Base-by-base conservation (phyloP, 2,888 invertebrate genomes). In the Trissolcus brochymenae region DNA sequence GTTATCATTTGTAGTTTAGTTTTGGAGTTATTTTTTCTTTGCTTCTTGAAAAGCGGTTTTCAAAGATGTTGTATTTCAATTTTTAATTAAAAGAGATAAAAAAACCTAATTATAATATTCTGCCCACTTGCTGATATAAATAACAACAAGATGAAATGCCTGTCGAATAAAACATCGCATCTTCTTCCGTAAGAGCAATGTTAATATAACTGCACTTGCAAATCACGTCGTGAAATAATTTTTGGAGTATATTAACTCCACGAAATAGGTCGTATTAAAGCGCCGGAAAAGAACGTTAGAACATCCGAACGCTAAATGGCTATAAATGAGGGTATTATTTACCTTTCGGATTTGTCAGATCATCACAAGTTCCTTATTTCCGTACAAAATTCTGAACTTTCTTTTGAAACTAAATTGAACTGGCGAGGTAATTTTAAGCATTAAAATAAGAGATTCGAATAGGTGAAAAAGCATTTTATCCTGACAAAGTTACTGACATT, bases 171-270 rank as follows among this genome's bases (percentile, higher is more conserved):
- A 65, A 54, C 56, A 62, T 59, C 56, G 62, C 56, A 54, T 55
- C 70, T 64, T 75, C 65, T 65, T 68, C 50, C 54, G 25, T 46
- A 59, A 54, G 66, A 62, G 65, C 29, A 65, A 71, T 66, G 66
- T 66, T 76, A 72, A 76, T 72, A 71, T 64, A 62, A 67, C 72
- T 72, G 76, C 72, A 76, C 76, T 76, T 76, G 72, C 72, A 76
- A 72, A 72, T 72, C 72, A 72, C 67, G 72, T 72, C 62, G 76
- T 55, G 49, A 72, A 76, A 76, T 71, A 76, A 76, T 76, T 76
- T 67, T 55, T 70, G 67, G 67, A 65, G 67, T 67, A 76, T 72
- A 35, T 72, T 72, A 76, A 59, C 67, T 59, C 59, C 21, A 40
- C 66, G 49, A 76, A 76, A 76, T 76, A 76, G 71, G 71, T 65